These are phyloP conservation scores for Tychaedon coryphoeus DNA, from an alignment of 2,113 vertebrate genomes.

Conservation along the genomic window DNA sequence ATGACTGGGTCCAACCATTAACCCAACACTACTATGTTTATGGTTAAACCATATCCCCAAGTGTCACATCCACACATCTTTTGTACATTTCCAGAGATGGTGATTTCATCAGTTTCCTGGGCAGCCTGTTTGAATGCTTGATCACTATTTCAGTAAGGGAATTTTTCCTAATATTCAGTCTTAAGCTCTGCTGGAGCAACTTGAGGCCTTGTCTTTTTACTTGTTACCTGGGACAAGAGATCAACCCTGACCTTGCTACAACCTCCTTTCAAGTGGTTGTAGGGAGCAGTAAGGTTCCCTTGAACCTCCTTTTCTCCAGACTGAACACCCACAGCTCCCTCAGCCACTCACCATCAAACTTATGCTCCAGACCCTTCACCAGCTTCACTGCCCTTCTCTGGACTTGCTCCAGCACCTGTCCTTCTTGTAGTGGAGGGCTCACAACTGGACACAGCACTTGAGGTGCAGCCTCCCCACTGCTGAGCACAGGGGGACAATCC, in stretches of 20 bases:
- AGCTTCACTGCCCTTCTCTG: background rate
- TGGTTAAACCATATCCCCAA: background rate
- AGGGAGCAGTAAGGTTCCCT: background rate
- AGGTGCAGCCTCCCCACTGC: background rate
- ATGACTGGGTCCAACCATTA: background rate
- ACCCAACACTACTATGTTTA: background rate
- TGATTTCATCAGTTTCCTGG: background rate
- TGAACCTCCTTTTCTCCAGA: background rate
- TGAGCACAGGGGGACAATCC: accelerated
- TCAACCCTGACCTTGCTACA: no score
- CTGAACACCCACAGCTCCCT: background rate
- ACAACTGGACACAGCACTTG: accelerated
- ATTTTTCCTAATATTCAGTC: background rate
- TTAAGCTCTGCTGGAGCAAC: background rate
- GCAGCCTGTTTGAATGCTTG: background rate
- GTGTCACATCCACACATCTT: background rate
- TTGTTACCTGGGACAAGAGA: background rate
- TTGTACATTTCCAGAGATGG: background rate
- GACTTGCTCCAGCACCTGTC: accelerated
- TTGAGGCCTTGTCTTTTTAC: background rate
- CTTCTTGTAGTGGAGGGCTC: background rate
- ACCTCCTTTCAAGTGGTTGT: background rate
- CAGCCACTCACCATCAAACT: background rate
- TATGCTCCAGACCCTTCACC: background rate
- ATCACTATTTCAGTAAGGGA: background rate